These are phyloP conservation scores for Pteropus rufus DNA, from an alignment of 2,797 vertebrate species.

Conservation along the genomic window DNA sequence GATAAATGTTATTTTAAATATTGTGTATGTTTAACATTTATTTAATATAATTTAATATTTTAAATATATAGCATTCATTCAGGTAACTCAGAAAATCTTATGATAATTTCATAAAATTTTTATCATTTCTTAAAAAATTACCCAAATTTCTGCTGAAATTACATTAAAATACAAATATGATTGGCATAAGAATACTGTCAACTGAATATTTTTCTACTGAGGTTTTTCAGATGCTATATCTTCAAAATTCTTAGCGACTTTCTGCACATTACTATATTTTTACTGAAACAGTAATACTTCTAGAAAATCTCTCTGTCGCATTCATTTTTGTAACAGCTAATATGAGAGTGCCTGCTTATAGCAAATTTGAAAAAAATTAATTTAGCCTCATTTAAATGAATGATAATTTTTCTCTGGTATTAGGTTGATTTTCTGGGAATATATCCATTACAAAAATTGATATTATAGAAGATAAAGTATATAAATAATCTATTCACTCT, in stretches of 20 bases:
- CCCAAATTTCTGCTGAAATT: background rate
- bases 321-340: background rate
- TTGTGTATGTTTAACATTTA: background rate
- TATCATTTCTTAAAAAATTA: background rate
- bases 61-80: background rate
- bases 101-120: background rate
- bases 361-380: background rate
- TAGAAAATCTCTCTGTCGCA: background rate
- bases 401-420: background rate
- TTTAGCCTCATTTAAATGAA: background rate
- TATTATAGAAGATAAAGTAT: background rate
- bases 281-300: background rate
- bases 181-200: background rate
- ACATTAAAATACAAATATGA: background rate
- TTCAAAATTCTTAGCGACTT: background rate
- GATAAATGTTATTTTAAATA: background rate
- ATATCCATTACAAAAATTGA: background rate
- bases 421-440: background rate
- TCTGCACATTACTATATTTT: background rate
- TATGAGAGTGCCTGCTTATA: background rate
- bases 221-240: background rate
- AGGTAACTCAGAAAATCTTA: background rate
- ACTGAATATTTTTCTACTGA: background rate
- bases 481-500: background rate
- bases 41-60: background rate